Conservation (phyloP, 2,888 invertebrate species). For the Adelphocoris suturalis region DNA sequence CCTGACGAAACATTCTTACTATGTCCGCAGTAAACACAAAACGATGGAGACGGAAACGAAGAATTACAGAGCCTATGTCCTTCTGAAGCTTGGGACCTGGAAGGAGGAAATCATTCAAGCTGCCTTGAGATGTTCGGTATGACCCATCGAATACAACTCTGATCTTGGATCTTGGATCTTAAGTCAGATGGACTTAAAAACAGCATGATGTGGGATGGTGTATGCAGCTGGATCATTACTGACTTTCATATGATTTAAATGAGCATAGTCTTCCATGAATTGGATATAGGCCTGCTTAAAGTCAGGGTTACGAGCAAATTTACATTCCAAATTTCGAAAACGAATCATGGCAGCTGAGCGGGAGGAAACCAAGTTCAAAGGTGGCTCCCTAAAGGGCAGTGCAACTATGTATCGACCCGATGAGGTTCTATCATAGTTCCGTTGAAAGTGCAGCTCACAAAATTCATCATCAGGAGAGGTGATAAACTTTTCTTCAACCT, state of each 20-base stretch:
- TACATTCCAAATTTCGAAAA: background rate
- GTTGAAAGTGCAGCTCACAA: background rate
- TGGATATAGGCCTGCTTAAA: background rate
- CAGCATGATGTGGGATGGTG: conserved; percentile 75
- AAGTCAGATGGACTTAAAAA: conserved; percentile 76
- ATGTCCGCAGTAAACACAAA: conserved; percentile 42
- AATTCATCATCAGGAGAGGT: background rate
- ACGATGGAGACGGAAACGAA: conserved; percentile 2
- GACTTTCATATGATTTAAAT: background rate
- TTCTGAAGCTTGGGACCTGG: conserved; percentile 77
- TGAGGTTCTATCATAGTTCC: background rate
- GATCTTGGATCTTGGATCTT: conserved; percentile 77
- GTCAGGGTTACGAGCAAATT: background rate
- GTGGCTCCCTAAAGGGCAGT: background rate
- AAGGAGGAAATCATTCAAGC: conserved; percentile 64
- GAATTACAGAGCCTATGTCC: conserved; percentile 76
- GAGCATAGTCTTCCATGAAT: background rate
- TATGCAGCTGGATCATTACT: background rate
- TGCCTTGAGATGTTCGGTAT: conserved; percentile 47
- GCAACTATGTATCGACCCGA: background rate
- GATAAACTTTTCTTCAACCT: background rate
- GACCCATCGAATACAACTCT: conserved; percentile 76
- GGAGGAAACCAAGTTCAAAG: background rate
- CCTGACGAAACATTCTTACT: conserved; percentile 55
- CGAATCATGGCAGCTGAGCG: background rate